Base-by-base conservation (phyloP, 2,888 invertebrate genomes). In the Aphrophora alni region DNA sequence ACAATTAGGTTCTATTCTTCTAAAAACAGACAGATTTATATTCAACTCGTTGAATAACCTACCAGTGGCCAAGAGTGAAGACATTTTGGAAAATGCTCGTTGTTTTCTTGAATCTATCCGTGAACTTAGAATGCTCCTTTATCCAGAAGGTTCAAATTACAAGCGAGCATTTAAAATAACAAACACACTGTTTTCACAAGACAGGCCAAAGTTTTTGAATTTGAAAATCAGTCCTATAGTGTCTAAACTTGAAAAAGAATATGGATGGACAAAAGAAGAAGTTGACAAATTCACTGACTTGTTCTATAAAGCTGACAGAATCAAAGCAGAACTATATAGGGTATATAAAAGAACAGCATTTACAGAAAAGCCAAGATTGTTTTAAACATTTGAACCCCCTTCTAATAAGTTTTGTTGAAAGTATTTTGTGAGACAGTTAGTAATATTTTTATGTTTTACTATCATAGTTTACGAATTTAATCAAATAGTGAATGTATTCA, bases 181-280 rank as follows among this genome's bases (percentile, higher is more conserved):
- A 59, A 59, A 59, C 10, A 59, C 59, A 21, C 21, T 59, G 10
- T 59, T 59, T 59, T 59, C 59, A 59, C 59, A 59, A 59, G 59
- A 21, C 14, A 59, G 59, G 59, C 59, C 59, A 12, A 59, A 59
- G 21, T 59, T 59, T 59, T 59, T 59, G 59, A 59, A 59, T 21
- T 59, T 59, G 21, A 59, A 59, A 59, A 59, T 59, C 59, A 59
- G 59, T 59, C 4, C 59, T 21, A 59, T 59, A 5, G 21, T 59
- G 59, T 21, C 59, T 59, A 59, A 59, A 21, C 59, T 59, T 59
- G 14, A 21, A 59, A 59, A 59, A 21, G 59, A 59, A 21, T 21
- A 59, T 21, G 59, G 59, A 59, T 59, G 59, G 59, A 59, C n/a
- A 59, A n/a, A 59, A 59, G 59, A 59, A 59, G 59, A 59, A 59